A percentile compares a stretch with the other conserved stretches of the same genome.
Evolutionary conservation across 2,888 invertebrate species (phyloP).

Genomic region (Diplolepis rosae): DNA sequence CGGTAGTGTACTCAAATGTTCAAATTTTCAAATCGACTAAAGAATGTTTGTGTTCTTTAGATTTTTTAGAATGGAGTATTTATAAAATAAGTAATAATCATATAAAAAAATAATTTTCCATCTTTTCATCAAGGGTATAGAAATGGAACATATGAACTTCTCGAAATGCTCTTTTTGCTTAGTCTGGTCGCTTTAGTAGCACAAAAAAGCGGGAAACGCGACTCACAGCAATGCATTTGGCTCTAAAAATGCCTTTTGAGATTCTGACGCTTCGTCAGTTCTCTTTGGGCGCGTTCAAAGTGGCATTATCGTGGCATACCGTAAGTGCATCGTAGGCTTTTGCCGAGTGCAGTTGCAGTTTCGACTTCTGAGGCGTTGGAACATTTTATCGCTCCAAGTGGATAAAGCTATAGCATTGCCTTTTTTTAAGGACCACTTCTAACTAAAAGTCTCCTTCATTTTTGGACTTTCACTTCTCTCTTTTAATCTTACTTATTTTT

Average conservation of each 20-base stretch:
- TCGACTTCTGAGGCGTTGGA: constrained; percentile 49
- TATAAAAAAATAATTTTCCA: no score
- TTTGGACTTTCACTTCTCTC: constrained; percentile 33
- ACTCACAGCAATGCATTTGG: constrained; percentile 40
- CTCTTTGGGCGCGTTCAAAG: constrained; percentile 59
- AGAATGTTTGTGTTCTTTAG: no score
- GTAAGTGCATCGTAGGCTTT: constrained; percentile 49
- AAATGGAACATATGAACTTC: no score
- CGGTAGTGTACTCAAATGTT: no score
- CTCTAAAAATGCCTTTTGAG: constrained; percentile 44
- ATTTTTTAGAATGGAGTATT: no score
- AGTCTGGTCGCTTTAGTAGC: not conserved
- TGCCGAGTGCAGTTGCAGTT: constrained; percentile 48
- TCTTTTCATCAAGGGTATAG: no score
- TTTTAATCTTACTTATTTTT: constrained; percentile 35
- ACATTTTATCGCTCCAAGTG: constrained; percentile 48
- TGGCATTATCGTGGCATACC: constrained; percentile 60
- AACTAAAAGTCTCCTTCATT: constrained; percentile 40
- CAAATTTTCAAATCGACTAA: no score
- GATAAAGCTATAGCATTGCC: constrained; percentile 40
- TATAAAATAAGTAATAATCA: no score
- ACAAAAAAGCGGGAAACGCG: constrained; percentile 32
- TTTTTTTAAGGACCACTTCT: constrained; percentile 47
- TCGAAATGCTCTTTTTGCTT: not conserved
- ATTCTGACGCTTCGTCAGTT: constrained; percentile 62